Conservation (phyloP, 2,888 invertebrate species). For the Pyrrhosoma nymphula region DNA sequence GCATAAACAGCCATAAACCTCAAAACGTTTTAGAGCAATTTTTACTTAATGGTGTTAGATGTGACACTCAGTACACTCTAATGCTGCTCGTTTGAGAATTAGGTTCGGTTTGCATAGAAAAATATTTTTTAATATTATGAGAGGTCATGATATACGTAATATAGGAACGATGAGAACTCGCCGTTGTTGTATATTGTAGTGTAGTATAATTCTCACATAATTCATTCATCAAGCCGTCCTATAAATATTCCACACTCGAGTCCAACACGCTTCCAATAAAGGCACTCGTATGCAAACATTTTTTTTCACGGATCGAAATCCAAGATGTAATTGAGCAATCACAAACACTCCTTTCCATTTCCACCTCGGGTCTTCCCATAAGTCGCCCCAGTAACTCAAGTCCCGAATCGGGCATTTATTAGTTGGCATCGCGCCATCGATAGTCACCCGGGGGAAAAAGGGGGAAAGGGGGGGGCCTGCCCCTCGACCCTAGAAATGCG, state of each 20-base stretch:
- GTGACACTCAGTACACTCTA: too few relatives aligned
- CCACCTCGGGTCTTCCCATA: not conserved
- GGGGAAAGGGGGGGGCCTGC: not conserved
- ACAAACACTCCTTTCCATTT: not conserved
- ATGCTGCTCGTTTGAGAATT: too few relatives aligned
- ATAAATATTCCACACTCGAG: not conserved
- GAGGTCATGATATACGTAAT: too few relatives aligned
- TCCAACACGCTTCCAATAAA: not conserved
- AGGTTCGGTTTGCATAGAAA: too few relatives aligned
- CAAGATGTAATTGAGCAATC: not conserved
- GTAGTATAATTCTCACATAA: too few relatives aligned
- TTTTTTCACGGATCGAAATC: not conserved
- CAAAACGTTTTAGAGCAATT: too few relatives aligned
- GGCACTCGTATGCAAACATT: not conserved
- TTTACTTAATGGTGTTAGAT: too few relatives aligned
- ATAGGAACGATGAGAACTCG: too few relatives aligned
- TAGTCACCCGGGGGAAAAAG: not conserved
- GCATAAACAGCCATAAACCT: too few relatives aligned
- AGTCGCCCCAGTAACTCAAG: not conserved
- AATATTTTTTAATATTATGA: too few relatives aligned
- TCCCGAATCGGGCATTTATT: not conserved
- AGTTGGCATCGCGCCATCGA: not conserved
- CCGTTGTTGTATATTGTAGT: too few relatives aligned
- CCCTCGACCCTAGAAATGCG: not conserved
- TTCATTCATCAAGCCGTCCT: not conserved